phyloP scores from a whole-genome alignment of 2,888 invertebrate genomes.

The Drosophila helvetica region DNA sequence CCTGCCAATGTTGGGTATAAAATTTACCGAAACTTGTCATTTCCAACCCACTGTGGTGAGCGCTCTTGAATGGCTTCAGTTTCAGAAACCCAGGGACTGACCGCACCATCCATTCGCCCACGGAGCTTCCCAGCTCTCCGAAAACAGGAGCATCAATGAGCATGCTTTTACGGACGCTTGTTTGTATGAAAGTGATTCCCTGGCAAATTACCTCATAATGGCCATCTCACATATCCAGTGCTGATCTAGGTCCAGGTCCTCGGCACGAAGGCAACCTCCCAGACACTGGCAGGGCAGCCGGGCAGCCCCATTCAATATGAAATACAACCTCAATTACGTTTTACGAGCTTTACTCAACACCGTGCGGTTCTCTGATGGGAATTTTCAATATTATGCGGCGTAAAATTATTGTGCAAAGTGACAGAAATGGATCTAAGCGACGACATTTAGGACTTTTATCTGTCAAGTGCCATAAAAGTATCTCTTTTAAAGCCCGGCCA shows the following conservation, averaged over 20 bases:
- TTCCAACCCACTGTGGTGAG: neutral
- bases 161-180: no score
- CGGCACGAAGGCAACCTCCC: constrained; percentile 1
- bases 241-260: constrained; percentile 12
- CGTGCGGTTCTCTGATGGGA: constrained; percentile 47
- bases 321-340: constrained; percentile 70
- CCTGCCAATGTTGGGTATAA: no score
- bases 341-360: constrained; percentile 59
- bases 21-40: neutral
- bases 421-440: constrained; percentile 69
- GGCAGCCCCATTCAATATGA: constrained; percentile 47
- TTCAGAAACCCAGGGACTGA: constrained; percentile 9
- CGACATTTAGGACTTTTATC: constrained; percentile 65
- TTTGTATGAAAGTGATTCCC: no score
- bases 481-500: constrained; percentile 58
- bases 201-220: constrained; percentile 47
- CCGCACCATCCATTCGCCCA: neutral
- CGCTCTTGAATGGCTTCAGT: neutral
- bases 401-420: constrained; percentile 68
- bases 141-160: neutral
- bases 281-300: constrained; percentile 7
- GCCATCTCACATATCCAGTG: constrained; percentile 47
- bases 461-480: constrained; percentile 65
- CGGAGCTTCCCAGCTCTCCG: neutral
- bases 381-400: constrained; percentile 60